Evolutionary conservation across 2,113 vertebrate genomes (phyloP).

Genomic region (Echinops telfairi): DNA sequence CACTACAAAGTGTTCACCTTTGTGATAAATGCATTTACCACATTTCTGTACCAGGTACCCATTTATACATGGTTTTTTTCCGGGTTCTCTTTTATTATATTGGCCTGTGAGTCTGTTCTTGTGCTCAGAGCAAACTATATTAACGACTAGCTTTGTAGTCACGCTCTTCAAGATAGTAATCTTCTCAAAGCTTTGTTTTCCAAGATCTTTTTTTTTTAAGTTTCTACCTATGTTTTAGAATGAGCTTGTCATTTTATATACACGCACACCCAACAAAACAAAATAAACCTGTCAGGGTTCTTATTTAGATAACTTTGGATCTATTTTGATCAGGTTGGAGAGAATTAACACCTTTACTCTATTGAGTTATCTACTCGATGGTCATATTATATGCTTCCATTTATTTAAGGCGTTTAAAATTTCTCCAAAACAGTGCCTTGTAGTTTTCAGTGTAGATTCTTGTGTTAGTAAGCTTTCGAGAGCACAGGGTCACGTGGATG

Average conservation of each 20-base stretch:
- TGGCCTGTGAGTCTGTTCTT: background rate
- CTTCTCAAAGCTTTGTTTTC: background rate
- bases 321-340: background rate
- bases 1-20: background rate
- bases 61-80: background rate
- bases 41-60: background rate
- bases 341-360: background rate
- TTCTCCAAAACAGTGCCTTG: background rate
- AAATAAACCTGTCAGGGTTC: background rate
- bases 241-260: background rate
- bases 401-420: background rate
- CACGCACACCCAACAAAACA: background rate
- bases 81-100: background rate
- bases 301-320: background rate
- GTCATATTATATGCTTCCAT: background rate
- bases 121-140: background rate
- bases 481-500: background rate
- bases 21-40: background rate
- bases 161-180: background rate
- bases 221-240: background rate
- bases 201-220: background rate
- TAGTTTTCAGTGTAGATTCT: background rate
- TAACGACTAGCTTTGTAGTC: background rate
- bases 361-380: background rate
- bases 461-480: slow-evolving; percentile 14